phyloP scores from a whole-genome alignment of 2,888 invertebrate species.

The Stenoptilia bipunctidactyla region DNA sequence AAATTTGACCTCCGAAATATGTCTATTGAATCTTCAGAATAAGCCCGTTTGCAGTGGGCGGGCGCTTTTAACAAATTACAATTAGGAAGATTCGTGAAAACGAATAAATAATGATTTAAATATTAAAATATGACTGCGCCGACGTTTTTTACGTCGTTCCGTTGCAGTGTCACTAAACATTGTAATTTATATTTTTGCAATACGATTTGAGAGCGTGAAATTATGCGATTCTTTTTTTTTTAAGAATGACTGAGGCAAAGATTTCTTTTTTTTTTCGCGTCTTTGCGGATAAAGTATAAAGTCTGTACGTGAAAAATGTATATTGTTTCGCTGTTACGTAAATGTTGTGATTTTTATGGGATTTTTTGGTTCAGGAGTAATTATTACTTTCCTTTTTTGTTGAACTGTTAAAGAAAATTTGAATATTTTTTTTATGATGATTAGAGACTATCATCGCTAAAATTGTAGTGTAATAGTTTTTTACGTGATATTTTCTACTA shows the following conservation, averaged over 20 bases:
- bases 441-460: no score
- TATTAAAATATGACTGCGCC: slow-evolving; percentile 30
- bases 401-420: no score
- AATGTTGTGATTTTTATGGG: no score
- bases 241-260: slow-evolving; percentile 17
- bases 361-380: no score
- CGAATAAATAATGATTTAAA: slow-evolving; percentile 43
- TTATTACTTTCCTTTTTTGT: no score
- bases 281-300: neutral
- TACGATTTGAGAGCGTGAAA: slow-evolving; percentile 3
- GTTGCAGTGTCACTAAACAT: slow-evolving; percentile 39
- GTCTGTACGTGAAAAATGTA: neutral
- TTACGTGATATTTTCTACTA: no score
- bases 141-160: slow-evolving; percentile 23
- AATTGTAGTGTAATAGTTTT: no score
- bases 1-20: neutral
- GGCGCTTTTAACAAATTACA: slow-evolving; percentile 43
- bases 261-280: slow-evolving; percentile 11
- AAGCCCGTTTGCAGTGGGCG: slow-evolving; percentile 16
- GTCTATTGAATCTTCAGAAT: neutral
- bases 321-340: neutral
- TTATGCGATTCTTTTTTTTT: slow-evolving; percentile 23
- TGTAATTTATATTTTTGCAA: slow-evolving; percentile 25
- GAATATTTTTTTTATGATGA: no score
- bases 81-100: slow-evolving; percentile 55